These are phyloP conservation scores for Sclerodermus sp. DNA, from an alignment of 2,888 invertebrate species.

Conservation along the genomic window DNA sequence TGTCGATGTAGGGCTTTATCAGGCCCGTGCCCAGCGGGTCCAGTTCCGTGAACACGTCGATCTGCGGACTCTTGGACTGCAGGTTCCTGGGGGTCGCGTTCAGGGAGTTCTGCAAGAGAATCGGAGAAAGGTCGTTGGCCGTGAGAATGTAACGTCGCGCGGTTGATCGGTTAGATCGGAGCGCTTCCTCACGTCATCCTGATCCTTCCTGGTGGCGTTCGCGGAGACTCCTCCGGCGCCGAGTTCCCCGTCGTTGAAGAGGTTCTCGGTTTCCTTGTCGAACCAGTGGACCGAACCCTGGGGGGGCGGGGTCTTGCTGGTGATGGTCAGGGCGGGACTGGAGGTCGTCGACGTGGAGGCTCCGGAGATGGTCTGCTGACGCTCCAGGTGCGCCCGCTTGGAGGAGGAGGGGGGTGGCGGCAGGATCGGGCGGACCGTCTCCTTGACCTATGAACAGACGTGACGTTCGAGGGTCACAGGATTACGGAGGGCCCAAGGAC, in stretches of 20 bases:
- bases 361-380: constrained; percentile 46
- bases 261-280: constrained; percentile 58
- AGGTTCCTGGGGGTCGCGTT: constrained; percentile 26
- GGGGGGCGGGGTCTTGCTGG: constrained; percentile 48
- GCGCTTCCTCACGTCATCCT: constrained; percentile 36
- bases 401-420: constrained; percentile 51
- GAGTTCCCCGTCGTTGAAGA: constrained; percentile 56
- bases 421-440: constrained; percentile 50
- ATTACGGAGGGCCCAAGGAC: not conserved
- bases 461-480: no score
- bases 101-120: constrained; percentile 9
- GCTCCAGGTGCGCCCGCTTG: constrained; percentile 49
- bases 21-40: constrained; percentile 91
- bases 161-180: no score
- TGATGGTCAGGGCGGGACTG: constrained; percentile 43
- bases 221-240: constrained; percentile 36
- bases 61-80: constrained; percentile 46
- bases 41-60: constrained; percentile 90
- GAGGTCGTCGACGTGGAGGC: constrained; percentile 42
- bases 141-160: no score
- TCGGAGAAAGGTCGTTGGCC: no score
- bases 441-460: constrained; percentile 37
- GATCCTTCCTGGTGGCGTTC: constrained; percentile 44
- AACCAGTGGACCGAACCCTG: constrained; percentile 56
- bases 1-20: constrained; percentile 90